A percentile compares a stretch with the other conserved stretches of the same genome.
Evolutionary conservation across 2,888 invertebrate genomes (phyloP).

Genomic region (Xestia xanthographa): DNA sequence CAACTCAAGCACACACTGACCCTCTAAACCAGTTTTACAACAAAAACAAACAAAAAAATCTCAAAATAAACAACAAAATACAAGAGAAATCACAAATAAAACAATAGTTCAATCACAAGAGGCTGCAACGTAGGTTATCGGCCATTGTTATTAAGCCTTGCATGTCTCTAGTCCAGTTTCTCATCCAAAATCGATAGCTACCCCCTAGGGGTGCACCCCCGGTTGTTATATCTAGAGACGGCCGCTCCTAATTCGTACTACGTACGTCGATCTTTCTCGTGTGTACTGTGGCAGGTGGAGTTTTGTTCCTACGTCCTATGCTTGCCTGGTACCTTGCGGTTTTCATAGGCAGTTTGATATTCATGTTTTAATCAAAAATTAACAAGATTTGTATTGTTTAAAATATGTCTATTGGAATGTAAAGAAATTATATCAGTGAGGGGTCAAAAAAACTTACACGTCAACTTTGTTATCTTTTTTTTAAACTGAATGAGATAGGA

Average conservation of each 20-base stretch:
- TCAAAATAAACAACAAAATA: conserved; percentile 38
- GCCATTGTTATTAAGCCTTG: conserved; percentile 89
- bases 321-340: conserved; percentile 40
- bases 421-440: neutral
- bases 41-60: conserved; percentile 2
- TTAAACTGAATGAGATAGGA: neutral
- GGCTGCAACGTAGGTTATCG: conserved; percentile 81
- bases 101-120: conserved; percentile 65
- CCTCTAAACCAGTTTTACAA: neutral
- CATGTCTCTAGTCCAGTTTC: conserved; percentile 90
- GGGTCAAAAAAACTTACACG: neutral
- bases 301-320: conserved; percentile 49
- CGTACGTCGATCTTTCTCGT: conserved; percentile 75
- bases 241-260: conserved; percentile 84
- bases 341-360: neutral
- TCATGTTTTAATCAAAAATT: neutral
- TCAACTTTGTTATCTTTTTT: neutral
- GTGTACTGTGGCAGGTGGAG: conserved; percentile 57
- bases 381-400: neutral
- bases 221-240: conserved; percentile 85
- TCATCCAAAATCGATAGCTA: conserved; percentile 90
- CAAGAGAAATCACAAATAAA: conserved; percentile 61
- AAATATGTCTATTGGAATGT: neutral
- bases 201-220: conserved; percentile 80
- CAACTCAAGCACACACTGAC: neutral